Evolutionary conservation across 2,888 invertebrate species (phyloP), one percentile per base, ranked within the genome.

Genomic region (Gortyna flavago): DNA sequence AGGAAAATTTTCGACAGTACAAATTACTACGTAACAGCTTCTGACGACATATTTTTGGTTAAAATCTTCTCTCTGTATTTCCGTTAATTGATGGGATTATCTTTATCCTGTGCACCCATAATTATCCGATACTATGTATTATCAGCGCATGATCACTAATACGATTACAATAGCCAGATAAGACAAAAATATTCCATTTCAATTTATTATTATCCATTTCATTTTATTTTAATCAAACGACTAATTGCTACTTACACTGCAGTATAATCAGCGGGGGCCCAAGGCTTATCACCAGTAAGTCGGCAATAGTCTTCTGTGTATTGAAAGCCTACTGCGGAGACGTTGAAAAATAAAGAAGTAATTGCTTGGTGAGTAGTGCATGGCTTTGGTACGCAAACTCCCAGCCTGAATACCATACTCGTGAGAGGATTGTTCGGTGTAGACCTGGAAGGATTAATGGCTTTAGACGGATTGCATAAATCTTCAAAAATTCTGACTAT

Each of bases 361-460:
- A 84, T 83, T 25, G 79, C 86, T 62, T 83, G 79, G 0, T 83
- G 48, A 4, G 86, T 84, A 1, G 86, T 79, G 65, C 84, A 84
- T n/a, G 84, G 73, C 38, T 84, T 84, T 62, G 84, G 84, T 16
- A 87, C 62, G 32, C 84, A 84, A 1, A 84, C 68, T 41, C 72
- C 87, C 6, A 84, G 68, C 35, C 85, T 75, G 57, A 84, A 87
- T 51, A 70, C 70, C 59, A 35, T 44, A 8, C 6, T 4, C 0
- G 18, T 3, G 0, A 83, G 54, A 62, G 84, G 86, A 38, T 78
- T 86, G 0, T 21, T 38, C 1, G 84, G 84, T 16, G 18, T n/a
- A 13, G 71, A 32, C 25, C 87, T 86, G 54, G 41, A 86, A 85
- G 0, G 21, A 68, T 4, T 1, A 57, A n/a, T 18, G 6, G 32